Evolutionary conservation across 1,140 invertebrate species (phyloP).

Genomic region (Penaeus chinensis): DNA sequence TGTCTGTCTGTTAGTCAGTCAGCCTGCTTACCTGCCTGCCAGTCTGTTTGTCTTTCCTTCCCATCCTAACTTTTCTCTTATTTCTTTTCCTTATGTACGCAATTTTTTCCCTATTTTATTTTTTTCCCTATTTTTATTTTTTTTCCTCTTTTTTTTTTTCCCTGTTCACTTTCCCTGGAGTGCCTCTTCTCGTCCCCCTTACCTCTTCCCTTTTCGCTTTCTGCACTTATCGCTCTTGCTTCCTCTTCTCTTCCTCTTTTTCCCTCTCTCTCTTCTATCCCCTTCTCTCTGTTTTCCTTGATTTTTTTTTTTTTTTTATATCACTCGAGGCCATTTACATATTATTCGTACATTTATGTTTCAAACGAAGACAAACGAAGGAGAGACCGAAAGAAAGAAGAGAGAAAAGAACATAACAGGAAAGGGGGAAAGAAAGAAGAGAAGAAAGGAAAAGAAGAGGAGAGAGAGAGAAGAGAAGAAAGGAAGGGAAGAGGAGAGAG

Average conservation of each 20-base stretch:
- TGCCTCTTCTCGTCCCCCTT: neutral
- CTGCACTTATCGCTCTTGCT: neutral
- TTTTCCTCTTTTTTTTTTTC: neutral
- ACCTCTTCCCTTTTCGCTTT: neutral
- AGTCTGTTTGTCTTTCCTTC: neutral
- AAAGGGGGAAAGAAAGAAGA: neutral
- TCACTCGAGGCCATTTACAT: neutral
- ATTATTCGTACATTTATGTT: neutral
- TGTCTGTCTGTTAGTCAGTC: neutral
- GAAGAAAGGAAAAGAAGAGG: neutral
- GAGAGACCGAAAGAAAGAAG: too few relatives aligned
- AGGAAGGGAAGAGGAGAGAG: neutral
- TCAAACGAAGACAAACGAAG: neutral
- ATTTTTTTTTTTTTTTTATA: neutral
- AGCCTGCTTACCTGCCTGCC: neutral
- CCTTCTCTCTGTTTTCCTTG: constrained; percentile 8
- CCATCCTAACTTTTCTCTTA: neutral
- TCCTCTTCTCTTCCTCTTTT: constrained; percentile 23
- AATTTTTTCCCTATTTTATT: neutral
- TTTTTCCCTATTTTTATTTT: neutral
- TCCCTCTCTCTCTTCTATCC: constrained; percentile 2
- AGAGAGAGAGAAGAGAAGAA: neutral
- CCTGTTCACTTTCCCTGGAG: neutral
- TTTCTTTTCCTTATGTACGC: neutral
- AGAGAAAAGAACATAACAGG: neutral